These are phyloP conservation scores for Phainopepla nitens DNA, from an alignment of 2,113 vertebrate species.

Conservation along the genomic window DNA sequence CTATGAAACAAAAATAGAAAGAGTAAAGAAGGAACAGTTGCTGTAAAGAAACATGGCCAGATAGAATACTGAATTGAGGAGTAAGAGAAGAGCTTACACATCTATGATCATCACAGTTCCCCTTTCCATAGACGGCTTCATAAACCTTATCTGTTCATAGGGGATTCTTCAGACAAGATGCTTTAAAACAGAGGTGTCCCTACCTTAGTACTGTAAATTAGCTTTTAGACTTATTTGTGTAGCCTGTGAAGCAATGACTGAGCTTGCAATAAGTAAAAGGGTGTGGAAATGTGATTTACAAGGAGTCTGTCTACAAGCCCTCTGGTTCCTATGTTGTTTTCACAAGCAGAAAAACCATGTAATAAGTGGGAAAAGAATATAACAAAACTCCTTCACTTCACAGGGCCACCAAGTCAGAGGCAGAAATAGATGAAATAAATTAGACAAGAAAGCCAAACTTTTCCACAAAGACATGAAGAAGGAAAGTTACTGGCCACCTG, in stretches of 20 bases:
- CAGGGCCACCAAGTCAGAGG: not conserved
- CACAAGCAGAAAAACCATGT: not conserved
- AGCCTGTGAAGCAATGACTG: not conserved
- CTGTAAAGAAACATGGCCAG: not conserved
- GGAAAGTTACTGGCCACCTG: not conserved
- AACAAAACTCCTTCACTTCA: not conserved
- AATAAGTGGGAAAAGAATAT: not conserved
- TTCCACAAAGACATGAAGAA: not conserved
- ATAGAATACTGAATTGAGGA: not conserved
- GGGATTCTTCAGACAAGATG: not conserved
- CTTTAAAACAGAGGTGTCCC: not conserved
- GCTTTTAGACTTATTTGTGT: not conserved
- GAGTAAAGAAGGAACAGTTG: not conserved
- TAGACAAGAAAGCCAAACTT: not conserved
- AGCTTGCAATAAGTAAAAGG: not conserved
- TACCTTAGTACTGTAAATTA: not conserved
- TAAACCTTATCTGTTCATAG: not conserved
- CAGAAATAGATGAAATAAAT: not conserved
- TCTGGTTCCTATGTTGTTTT: not conserved
- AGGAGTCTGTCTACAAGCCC: not conserved
- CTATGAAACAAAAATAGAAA: not conserved
- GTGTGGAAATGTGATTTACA: not conserved
- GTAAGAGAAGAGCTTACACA: not conserved
- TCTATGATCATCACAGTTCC: not conserved
- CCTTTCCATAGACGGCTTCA: not conserved